Conservation (phyloP, 2,113 vertebrate genomes). For the Mellivora capensis region DNA sequence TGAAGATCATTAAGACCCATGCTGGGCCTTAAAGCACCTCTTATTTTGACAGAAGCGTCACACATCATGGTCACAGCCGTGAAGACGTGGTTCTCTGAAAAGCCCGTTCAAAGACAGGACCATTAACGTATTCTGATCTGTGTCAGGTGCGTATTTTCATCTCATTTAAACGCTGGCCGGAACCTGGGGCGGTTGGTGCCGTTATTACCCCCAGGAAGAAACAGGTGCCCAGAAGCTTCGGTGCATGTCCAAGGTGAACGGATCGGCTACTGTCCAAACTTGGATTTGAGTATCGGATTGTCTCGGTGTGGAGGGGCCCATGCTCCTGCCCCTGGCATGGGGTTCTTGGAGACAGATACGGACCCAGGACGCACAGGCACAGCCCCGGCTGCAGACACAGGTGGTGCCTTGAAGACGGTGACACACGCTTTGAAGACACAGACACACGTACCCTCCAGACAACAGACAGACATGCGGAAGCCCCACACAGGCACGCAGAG, state of each 20-base stretch:
- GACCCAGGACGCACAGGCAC: not conserved
- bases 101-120: not conserved
- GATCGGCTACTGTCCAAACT: not conserved
- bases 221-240: not conserved
- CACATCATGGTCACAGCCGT: not conserved
- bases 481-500: fast-evolving
- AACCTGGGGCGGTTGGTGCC: not conserved
- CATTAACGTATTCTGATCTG: not conserved
- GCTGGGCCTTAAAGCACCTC: not conserved
- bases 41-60: not conserved
- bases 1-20: not conserved
- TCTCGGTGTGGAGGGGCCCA: not conserved
- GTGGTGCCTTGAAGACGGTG: not conserved
- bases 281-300: not conserved
- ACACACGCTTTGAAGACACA: not conserved
- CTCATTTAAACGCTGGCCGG: not conserved
- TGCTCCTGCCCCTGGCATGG: not conserved
- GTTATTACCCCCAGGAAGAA: not conserved
- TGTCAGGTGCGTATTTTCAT: not conserved
- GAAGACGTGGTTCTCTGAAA: not conserved
- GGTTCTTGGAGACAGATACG: not conserved
- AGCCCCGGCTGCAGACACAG: not conserved
- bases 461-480: not conserved
- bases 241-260: not conserved
- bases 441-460: not conserved